Evolutionary conservation across 2,113 vertebrate genomes (phyloP).

Genomic region (Podilymbus podiceps): DNA sequence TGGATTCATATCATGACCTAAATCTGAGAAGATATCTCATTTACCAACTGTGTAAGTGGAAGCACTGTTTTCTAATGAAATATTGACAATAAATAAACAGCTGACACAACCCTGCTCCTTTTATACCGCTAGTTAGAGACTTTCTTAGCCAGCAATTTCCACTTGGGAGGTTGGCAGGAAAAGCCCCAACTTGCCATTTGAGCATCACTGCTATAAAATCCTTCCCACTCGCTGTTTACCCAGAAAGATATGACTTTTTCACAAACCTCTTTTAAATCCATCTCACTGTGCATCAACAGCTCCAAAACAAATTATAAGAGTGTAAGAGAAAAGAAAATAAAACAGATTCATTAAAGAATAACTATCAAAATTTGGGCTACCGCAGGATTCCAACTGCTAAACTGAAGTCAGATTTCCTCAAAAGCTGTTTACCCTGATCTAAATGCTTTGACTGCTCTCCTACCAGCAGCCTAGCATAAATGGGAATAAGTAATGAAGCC

Average conservation of each 20-base stretch:
- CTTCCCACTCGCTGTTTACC: neutral
- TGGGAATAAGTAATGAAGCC: slow-evolving; percentile 27
- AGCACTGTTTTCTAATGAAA: slow-evolving; percentile 56
- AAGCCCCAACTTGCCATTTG: neutral
- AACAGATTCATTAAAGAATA: neutral
- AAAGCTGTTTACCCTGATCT: neutral
- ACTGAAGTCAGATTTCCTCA: neutral
- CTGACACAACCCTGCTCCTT: neutral
- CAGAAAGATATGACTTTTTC: neutral
- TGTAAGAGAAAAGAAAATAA: neutral
- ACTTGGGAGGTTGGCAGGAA: neutral
- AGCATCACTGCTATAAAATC: neutral
- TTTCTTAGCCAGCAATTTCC: slow-evolving; percentile 1
- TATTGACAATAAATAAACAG: slow-evolving; percentile 11
- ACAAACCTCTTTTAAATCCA: neutral
- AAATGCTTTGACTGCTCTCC: neutral
- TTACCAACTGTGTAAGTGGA: neutral
- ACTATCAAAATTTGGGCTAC: neutral
- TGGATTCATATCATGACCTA: neutral
- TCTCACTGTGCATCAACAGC: neutral
- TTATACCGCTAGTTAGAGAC: neutral
- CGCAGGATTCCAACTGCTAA: neutral
- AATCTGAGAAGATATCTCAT: neutral
- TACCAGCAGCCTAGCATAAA: neutral
- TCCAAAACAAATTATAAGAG: neutral